phyloP scores from a whole-genome alignment of 2,797 vertebrate genomes.

The Onychomys leucogaster region DNA sequence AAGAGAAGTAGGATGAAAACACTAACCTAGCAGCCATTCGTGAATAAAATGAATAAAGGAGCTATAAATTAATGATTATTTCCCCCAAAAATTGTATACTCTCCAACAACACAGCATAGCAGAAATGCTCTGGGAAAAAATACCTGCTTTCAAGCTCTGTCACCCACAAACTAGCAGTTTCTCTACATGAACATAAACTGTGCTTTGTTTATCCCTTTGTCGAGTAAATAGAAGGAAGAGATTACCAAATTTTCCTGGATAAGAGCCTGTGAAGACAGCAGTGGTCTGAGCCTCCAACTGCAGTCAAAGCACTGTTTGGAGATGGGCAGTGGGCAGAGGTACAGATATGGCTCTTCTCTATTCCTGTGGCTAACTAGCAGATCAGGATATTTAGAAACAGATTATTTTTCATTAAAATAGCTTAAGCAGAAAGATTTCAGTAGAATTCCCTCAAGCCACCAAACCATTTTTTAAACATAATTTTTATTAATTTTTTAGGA shows the following conservation, averaged over 20 bases:
- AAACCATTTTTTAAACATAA: neutral
- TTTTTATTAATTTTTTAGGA: neutral
- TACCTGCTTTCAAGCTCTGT: neutral
- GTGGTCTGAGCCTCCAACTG: neutral
- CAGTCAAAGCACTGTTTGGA: neutral
- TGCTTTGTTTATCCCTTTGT: neutral
- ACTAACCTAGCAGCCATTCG: neutral
- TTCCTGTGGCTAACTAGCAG: neutral
- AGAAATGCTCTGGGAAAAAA: constrained; percentile 34
- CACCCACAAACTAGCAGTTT: constrained; percentile 3
- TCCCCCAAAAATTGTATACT: constrained; percentile 1
- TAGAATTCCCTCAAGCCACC: neutral
- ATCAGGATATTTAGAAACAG: neutral
- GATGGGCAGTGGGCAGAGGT: neutral
- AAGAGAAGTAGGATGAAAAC: constrained; percentile 54
- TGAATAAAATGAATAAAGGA: neutral
- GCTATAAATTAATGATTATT: constrained; percentile 33
- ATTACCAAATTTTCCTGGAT: neutral
- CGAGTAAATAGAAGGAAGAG: neutral
- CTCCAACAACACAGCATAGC: constrained; percentile 4
- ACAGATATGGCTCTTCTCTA: neutral
- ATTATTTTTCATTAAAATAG: constrained; percentile 8
- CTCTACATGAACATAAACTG: neutral
- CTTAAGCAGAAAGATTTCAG: constrained; percentile 2
- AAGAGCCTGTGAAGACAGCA: neutral